Base-by-base conservation (phyloP, 2,797 vertebrate species). In the Apogon talboti region DNA sequence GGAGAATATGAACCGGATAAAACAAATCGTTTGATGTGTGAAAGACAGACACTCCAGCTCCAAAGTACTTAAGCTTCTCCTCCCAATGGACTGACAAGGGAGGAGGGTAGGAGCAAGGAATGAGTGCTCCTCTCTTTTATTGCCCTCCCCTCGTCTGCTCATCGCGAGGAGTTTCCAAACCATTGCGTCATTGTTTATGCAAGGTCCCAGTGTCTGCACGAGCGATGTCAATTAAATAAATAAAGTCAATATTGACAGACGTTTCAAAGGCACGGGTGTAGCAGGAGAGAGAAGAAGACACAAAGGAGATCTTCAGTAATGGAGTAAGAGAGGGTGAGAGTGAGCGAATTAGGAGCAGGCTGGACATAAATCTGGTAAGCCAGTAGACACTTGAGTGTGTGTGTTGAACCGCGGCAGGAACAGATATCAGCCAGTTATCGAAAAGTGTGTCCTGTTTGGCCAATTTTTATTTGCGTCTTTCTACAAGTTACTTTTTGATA, bases 21-120 rank as follows among this genome's bases (percentile, higher is more conserved):
- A 93, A 93, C 92, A 94, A 94, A 94, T 92, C 90, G 91, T 95
- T 94, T 95, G 94, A 95, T 93, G 94, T 94, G 88, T 91, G 92
- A 93, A 92, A 94, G 93, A 94, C 93, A 93, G 92, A 92, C 92
- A 92, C 91, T 91, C 85, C 84, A 90, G 90, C 91, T 91, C 92
- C 91, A 91, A 91, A 93, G 92, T 91, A 91, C 92, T 94, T 93
- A 94, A 93, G 92, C 92, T 92, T 87, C 88, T 87, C 93, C 89
- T 92, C 93, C 91, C 91, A 81, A 78, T 62, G 90, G 92, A 92
- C 89, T 82, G 87, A 86, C 82, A 82, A 71, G 84, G 78, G 81
- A 86, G 82, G 78, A 81, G 89, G 83, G 78, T 57, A 66, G 78
- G 57, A 83, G 84, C 56, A 52, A 78, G 67, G 82, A 88, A 87